Conservation (phyloP, 2,888 invertebrate genomes). For the Cryptosula pallasiana region DNA sequence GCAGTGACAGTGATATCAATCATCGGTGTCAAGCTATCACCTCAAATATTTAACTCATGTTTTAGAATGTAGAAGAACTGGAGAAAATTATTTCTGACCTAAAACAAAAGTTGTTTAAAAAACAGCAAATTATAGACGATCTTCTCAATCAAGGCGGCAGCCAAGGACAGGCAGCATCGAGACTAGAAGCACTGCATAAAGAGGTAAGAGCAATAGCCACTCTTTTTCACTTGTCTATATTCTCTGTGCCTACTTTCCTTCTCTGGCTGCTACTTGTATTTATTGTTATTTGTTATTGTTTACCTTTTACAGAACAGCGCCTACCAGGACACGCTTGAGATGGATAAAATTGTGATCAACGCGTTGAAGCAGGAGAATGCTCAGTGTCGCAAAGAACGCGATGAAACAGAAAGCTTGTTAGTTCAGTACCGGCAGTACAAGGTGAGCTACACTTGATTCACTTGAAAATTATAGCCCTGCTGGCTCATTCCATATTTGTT, state of each 20-base stretch:
- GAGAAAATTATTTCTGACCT: neutral
- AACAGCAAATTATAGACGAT: slow-evolving; percentile 6
- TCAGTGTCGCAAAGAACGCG: neutral
- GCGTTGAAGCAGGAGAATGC: slow-evolving; percentile 1
- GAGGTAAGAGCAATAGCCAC: neutral
- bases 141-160: neutral
- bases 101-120: neutral
- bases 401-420: neutral
- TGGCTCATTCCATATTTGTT: too few relatives aligned
- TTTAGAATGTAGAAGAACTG: neutral
- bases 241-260: too few relatives aligned
- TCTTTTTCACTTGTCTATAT: neutral
- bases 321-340: neutral
- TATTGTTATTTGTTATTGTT: too few relatives aligned
- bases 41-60: neutral
- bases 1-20: too few relatives aligned
- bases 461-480: too few relatives aligned
- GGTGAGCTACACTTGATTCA: too few relatives aligned
- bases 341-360: slow-evolving; percentile 13
- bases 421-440: neutral
- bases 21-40: too few relatives aligned
- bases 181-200: neutral
- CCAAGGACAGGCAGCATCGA: neutral
- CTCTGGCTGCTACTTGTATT: too few relatives aligned
- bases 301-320: neutral